A percentile compares a stretch with the other conserved stretches of the same genome.
phyloP scores from a whole-genome alignment of 2,797 vertebrate species.

The Spinus pinus region DNA sequence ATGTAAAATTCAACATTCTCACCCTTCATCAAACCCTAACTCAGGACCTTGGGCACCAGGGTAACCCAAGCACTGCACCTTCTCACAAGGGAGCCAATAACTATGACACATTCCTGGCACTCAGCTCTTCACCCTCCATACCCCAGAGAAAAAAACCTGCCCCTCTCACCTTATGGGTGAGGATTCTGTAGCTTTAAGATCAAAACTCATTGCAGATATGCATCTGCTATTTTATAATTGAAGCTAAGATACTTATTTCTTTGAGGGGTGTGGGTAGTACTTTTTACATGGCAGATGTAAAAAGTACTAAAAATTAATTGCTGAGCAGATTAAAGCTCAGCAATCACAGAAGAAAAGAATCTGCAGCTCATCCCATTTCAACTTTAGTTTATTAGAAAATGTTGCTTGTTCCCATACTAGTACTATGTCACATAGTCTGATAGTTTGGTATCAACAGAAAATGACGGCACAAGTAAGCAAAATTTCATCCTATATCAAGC shows the following conservation, averaged over 20 bases:
- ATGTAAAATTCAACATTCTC: neutral
- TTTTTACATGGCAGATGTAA: neutral
- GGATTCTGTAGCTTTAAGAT: neutral
- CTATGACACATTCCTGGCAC: neutral
- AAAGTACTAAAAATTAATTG: too few relatives aligned
- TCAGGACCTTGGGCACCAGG: neutral
- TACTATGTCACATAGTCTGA: neutral
- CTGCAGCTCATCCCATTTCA: neutral
- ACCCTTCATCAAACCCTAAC: neutral
- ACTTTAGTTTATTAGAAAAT: neutral
- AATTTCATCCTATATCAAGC: neutral
- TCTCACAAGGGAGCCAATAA: neutral
- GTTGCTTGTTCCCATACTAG: neutral
- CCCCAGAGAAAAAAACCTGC: neutral
- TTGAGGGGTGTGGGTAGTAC: neutral
- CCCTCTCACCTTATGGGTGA: rapidly evolving
- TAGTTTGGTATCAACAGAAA: neutral
- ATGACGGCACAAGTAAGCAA: neutral
- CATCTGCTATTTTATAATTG: neutral
- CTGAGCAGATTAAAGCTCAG: neutral
- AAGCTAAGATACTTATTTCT: neutral
- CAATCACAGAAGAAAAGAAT: neutral
- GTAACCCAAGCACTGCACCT: rapidly evolving
- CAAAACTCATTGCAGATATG: neutral
- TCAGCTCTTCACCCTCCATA: neutral